Percentiles rank a stretch among this genome's conserved stretches.
Conservation (phyloP, 1,140 invertebrate species). For the Conus ventricosus region DNA sequence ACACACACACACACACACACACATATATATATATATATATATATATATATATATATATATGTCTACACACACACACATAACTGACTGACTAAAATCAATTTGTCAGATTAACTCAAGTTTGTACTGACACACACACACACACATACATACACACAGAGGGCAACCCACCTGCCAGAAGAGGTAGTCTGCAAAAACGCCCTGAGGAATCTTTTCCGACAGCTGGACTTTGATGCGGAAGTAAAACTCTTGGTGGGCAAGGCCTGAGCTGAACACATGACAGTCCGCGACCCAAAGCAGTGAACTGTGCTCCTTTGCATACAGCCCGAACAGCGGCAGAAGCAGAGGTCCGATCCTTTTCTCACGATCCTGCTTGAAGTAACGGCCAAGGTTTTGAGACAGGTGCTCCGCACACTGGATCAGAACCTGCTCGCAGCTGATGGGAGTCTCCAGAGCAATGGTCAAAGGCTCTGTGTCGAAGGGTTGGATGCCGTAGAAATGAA, state of each 20-base stretch:
- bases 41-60: too few species aligned
- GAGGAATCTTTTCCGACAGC: background rate
- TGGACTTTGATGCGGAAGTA: conserved; percentile 7
- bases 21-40: too few species aligned
- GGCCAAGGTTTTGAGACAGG: background rate
- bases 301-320: background rate
- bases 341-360: background rate
- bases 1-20: too few species aligned
- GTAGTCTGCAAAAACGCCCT: background rate
- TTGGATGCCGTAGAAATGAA: background rate
- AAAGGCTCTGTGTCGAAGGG: background rate
- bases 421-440: background rate
- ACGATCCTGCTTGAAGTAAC: background rate
- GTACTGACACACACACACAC: background rate
- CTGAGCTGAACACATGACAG: background rate
- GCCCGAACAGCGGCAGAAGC: background rate
- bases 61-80: too few species aligned
- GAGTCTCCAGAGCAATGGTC: background rate
- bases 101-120: too few species aligned
- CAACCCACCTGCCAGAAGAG: conserved; percentile 15
- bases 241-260: background rate
- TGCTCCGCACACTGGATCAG: background rate
- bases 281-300: background rate
- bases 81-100: too few species aligned
- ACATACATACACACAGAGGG: background rate